Base-by-base conservation (phyloP, 1,140 invertebrate genomes). In the Brachionus rubens region DNA sequence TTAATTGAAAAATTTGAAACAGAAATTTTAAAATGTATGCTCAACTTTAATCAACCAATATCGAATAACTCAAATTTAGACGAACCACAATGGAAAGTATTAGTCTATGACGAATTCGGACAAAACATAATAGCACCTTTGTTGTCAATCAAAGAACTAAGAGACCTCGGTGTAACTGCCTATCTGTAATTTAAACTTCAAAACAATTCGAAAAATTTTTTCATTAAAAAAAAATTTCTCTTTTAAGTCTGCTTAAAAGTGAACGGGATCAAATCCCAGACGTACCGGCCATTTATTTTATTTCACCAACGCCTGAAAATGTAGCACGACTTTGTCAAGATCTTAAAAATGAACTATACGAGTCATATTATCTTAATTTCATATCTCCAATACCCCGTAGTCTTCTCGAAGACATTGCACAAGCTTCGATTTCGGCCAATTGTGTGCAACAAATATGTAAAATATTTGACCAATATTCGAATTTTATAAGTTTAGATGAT, bases 121-220 rank as follows among this genome's bases (percentile, higher is more conserved):
- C 96, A 98, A 86, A 96, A 99, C 83, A 98, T 99, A 52, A 96
- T 99, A 80, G 97, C 96, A 16, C 95, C 96, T 2, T 84, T 99
- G 54, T 88, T 99, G 80, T 93, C 93, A 46, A 90, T 99, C 0
- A 97, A 96, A 85, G 95, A 99, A 83, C 86, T 99, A 1, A 84
- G 96, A 81, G 94, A 98, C 84, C 85, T 96, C 79, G 96, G 96
- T 77, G 92, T 99, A 14, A 99, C 97, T 52, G 87, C 99, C 70
- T 94, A 98, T 88, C 89, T 99, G 91, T 96, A 88, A 89, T 89
- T 81, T 26, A 46, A 33, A 47, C 2, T 41, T 19, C 33, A 28
- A 77, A 47, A 12, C 6, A 19, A 77, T 26, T 54, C 48, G 0
- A 47, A 70, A 70, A 52, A 48, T 77, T 77, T 36, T 70, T n/a